A percentile compares a stretch with the other conserved stretches of the same genome.
These are phyloP conservation scores for Crocodylus rhombifer DNA, from an alignment of 2,797 vertebrate species.

Conservation along the genomic window DNA sequence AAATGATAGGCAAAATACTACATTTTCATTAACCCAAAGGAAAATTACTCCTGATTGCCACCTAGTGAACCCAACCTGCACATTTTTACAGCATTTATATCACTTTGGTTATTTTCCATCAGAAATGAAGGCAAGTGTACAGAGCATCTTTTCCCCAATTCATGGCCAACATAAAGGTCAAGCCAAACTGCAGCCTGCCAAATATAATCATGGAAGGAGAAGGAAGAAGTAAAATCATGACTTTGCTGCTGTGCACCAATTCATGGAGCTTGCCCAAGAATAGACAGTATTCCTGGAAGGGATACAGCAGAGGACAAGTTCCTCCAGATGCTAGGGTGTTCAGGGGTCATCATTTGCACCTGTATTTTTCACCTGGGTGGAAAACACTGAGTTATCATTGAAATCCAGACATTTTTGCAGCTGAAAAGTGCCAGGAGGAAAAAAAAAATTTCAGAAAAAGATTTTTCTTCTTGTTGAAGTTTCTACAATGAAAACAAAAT, in stretches of 20 bases:
- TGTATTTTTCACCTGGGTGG: not conserved
- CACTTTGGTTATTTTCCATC: not conserved
- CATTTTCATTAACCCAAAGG: not conserved
- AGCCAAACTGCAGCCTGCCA: not conserved
- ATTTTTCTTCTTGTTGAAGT: too few relatives aligned
- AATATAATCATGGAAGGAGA: fast-evolving
- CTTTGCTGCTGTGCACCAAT: not conserved
- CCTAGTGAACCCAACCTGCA: slow-evolving; percentile 30
- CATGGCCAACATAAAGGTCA: not conserved
- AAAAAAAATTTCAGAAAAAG: too few relatives aligned
- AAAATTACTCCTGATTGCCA: slow-evolving; percentile 56
- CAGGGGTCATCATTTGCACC: not conserved
- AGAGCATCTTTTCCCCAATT: fast-evolving
- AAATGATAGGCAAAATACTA: not conserved
- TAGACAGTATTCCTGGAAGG: not conserved
- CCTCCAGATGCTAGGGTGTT: not conserved
- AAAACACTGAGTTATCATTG: not conserved
- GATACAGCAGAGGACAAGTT: not conserved
- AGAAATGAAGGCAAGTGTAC: not conserved
- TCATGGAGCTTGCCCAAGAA: not conserved
- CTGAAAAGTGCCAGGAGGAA: not conserved
- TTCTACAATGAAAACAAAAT: too few relatives aligned
- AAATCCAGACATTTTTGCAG: not conserved
- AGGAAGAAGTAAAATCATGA: not conserved
- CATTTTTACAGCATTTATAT: not conserved